Percentiles rank a stretch among this genome's conserved stretches.
Evolutionary conservation across 2,888 invertebrate species (phyloP).

Genomic region (Lycophotia porphyrea): DNA sequence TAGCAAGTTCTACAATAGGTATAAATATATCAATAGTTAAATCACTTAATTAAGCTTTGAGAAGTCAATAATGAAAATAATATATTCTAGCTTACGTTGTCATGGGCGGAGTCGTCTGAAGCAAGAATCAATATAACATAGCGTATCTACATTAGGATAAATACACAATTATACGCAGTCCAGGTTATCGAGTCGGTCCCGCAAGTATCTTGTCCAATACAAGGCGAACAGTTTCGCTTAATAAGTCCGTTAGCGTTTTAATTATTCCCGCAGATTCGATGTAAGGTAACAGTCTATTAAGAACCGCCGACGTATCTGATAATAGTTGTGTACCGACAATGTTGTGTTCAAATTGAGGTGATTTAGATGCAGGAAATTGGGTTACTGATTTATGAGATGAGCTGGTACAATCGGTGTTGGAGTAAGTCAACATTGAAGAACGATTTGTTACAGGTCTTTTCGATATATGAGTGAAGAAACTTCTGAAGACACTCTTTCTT

Average conservation of each 20-base stretch:
- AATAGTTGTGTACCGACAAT: slow-evolving; percentile 50
- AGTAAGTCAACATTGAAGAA: neutral
- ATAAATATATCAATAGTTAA: neutral
- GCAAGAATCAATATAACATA: slow-evolving; percentile 53
- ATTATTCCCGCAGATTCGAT: slow-evolving; percentile 78
- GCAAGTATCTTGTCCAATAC: slow-evolving; percentile 83
- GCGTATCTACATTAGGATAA: slow-evolving; percentile 51
- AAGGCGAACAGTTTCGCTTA: slow-evolving; percentile 77
- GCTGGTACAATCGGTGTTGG: neutral
- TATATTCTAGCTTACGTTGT: slow-evolving; percentile 26
- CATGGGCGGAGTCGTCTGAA: slow-evolving; percentile 50
- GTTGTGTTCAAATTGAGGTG: slow-evolving; percentile 35
- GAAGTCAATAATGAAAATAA: slow-evolving; percentile 27
- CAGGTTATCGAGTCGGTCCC: slow-evolving; percentile 69
- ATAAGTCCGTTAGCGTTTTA: slow-evolving; percentile 82
- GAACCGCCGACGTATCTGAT: slow-evolving; percentile 61
- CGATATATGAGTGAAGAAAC: neutral
- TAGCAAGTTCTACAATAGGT: neutral
- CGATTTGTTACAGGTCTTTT: neutral
- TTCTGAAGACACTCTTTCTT: neutral
- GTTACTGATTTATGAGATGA: slow-evolving; percentile 35
- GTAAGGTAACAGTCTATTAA: slow-evolving; percentile 70
- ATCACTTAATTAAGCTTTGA: slow-evolving; percentile 11
- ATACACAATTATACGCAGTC: slow-evolving; percentile 38
- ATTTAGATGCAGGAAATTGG: slow-evolving; percentile 37